phyloP scores from a whole-genome alignment of 1,140 invertebrate genomes.

The Temnothorax nylanderi region DNA sequence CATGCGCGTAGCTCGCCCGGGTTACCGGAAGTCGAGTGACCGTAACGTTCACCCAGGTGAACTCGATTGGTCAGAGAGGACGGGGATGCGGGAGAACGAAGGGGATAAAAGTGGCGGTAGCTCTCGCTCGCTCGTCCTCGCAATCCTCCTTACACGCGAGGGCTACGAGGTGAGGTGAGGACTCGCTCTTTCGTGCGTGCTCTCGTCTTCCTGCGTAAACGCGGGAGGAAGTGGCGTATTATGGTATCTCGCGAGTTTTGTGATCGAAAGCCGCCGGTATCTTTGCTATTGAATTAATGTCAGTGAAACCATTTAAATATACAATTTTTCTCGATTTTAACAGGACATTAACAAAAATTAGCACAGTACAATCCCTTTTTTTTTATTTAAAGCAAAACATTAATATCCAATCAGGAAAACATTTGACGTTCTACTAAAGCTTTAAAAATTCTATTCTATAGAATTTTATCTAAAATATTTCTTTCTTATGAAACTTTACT shows the following conservation, averaged over 20 bases:
- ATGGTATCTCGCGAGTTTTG: slow-evolving; percentile 28
- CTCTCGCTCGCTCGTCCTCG: slow-evolving; percentile 12
- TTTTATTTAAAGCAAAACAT: not conserved
- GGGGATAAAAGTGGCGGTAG: slow-evolving; percentile 15
- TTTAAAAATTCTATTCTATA: not conserved
- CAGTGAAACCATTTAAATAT: not conserved
- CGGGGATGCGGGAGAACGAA: slow-evolving; percentile 6
- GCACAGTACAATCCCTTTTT: not conserved
- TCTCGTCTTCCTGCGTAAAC: slow-evolving; percentile 45
- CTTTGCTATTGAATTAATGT: not conserved
- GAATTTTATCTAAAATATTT: not conserved
- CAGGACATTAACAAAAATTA: not conserved
- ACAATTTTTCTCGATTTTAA: not conserved
- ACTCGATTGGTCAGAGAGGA: slow-evolving; percentile 62
- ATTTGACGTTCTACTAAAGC: not conserved
- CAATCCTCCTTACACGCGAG: slow-evolving; percentile 33
- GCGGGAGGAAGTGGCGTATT: slow-evolving; percentile 40
- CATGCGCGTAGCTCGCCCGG: slow-evolving; percentile 64
- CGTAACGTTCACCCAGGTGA: slow-evolving; percentile 76
- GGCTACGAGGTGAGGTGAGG: slow-evolving; percentile 52
- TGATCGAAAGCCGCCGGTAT: not conserved
- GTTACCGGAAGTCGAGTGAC: slow-evolving; percentile 81
- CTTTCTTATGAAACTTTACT: not conserved
- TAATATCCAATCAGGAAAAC: too few relatives aligned
- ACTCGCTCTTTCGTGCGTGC: slow-evolving; percentile 23